A percentile compares a stretch with the other conserved stretches of the same genome.
These are phyloP conservation scores for Hemiscyllium ocellatum DNA, from an alignment of 2,113 vertebrate genomes.

Conservation along the genomic window DNA sequence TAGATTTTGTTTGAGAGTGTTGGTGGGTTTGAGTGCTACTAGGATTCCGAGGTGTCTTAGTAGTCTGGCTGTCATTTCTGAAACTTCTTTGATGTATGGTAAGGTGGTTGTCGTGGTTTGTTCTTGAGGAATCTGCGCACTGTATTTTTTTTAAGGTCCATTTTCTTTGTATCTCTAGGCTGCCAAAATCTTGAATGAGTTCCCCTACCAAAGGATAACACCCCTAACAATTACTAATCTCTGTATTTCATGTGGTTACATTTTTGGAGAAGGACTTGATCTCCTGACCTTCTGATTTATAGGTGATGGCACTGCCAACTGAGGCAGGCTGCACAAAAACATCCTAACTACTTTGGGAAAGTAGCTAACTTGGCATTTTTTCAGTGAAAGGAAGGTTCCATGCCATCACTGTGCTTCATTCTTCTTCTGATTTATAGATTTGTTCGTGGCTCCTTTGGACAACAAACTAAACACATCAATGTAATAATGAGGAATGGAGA, in stretches of 20 bases:
- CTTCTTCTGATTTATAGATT: background rate
- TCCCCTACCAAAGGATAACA: background rate
- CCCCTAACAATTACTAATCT: fast-evolving
- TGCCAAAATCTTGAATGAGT: background rate
- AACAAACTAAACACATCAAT: background rate
- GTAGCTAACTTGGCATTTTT: background rate
- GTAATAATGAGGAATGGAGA: background rate
- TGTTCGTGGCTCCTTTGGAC: background rate
- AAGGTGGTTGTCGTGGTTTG: too few relatives aligned
- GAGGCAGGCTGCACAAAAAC: background rate
- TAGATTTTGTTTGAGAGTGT: too few relatives aligned
- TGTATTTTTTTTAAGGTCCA: background rate
- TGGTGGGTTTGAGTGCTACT: too few relatives aligned
- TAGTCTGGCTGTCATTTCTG: too few relatives aligned
- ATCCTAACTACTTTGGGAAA: too few relatives aligned
- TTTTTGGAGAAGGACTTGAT: background rate
- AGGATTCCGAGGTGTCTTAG: too few relatives aligned
- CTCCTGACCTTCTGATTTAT: background rate
- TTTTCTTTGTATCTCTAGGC: background rate
- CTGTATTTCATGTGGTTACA: background rate
- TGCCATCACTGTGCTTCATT: background rate
- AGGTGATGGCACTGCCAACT: background rate
- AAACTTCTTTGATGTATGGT: too few relatives aligned
- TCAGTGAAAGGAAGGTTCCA: too few relatives aligned
- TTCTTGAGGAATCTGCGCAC: too few relatives aligned